Evolutionary conservation across 2,888 invertebrate genomes (phyloP), one percentile per base, ranked within the genome.

Genomic region (Dasysyrphus tricinctus): DNA sequence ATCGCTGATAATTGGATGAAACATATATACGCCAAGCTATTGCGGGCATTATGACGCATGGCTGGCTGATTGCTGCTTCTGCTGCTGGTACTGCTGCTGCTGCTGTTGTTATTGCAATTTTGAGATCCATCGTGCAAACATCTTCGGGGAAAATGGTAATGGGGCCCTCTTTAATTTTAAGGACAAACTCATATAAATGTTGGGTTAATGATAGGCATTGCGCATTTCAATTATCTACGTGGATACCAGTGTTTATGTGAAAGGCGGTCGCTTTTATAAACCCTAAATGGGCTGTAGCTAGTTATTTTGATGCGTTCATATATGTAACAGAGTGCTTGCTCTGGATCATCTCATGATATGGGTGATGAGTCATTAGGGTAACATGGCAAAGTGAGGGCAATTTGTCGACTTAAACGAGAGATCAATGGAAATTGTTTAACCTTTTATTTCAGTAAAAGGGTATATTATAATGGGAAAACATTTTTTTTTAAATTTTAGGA

Each of bases 201-300:
- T 75, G 56, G 75, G 70, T 70, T 84, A 84, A 84, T 84, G 69
- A 84, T 84, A 84, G 83, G 63, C 80, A 84, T 84, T 84, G 83
- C 70, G 83, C 83, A 80, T 84, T 84, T 80, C 83, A 84, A 84
- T 84, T 84, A 84, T 84, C 63, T 84, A 84, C 83, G 83, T 84
- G 83, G 75, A 84, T 80, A 65, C 75, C 75, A 84, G 83, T 83
- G 83, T 84, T 84, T 84, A 84, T 84, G 80, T 80, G 80, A 80
- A 80, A 84, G 80, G 80, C 83, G 83, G 80, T 84, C 74, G 80
- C 83, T 75, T 84, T 84, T 75, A 65, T 80, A 75, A 70, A 37
- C 39, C 39, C 34, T 54, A 80, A 84, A 84, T 65, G 80, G 70
- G 49, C 32, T 79, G 47, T 16, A 79, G 44, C 78, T 82, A 37